These are phyloP conservation scores for Ptychobarbus kaznakovi DNA, from an alignment of 2,797 vertebrate species.

Conservation along the genomic window DNA sequence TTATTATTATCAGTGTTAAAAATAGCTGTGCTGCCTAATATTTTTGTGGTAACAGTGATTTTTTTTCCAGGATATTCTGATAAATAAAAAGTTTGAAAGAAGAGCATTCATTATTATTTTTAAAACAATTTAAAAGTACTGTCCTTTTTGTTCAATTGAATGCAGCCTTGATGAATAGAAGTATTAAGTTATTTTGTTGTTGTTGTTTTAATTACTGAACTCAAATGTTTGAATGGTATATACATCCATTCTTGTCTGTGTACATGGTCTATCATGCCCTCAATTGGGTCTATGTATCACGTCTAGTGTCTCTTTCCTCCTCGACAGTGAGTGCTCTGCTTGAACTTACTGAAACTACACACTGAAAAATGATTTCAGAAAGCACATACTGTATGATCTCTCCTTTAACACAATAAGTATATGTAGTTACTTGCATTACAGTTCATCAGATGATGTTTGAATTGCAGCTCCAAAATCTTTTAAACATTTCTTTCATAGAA, in stretches of 20 bases:
- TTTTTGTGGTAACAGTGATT: too few relatives aligned
- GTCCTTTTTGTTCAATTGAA: not conserved
- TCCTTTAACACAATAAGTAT: not conserved
- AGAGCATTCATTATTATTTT: not conserved
- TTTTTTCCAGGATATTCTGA: not conserved
- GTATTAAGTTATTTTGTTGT: not conserved
- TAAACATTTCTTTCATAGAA: not conserved
- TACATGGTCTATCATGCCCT: not conserved
- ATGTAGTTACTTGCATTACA: not conserved
- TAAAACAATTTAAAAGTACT: not conserved
- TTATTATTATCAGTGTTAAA: too few relatives aligned
- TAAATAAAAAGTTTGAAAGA: not conserved
- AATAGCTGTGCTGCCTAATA: too few relatives aligned
- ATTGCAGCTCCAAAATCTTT: not conserved
- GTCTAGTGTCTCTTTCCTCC: not conserved
- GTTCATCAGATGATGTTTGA: not conserved
- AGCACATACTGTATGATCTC: not conserved
- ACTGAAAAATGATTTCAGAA: not conserved
- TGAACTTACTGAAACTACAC: not conserved
- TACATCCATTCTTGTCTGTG: not conserved
- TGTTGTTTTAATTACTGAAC: not conserved
- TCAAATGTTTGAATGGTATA: not conserved
- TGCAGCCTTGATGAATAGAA: not conserved
- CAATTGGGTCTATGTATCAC: not conserved
- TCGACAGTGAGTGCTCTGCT: not conserved